Evolutionary conservation across 2,113 vertebrate genomes (phyloP).

Genomic region (Apus apus): DNA sequence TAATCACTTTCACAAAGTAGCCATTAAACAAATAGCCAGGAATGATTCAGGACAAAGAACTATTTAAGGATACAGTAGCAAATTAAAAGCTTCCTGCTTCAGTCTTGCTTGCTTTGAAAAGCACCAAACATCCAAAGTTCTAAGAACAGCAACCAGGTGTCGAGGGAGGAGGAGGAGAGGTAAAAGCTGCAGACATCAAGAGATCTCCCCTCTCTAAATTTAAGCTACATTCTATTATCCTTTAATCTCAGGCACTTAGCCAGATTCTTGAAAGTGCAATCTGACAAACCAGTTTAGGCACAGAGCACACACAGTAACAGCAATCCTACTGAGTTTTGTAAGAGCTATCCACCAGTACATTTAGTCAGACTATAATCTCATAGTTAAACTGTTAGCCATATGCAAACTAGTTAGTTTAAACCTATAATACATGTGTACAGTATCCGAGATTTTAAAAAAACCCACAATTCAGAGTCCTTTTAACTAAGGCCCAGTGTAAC

Average conservation of each 20-base stretch:
- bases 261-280: neutral
- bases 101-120: neutral
- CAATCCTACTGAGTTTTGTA: neutral
- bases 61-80: neutral
- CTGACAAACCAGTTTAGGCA: neutral
- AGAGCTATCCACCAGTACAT: neutral
- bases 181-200: neutral
- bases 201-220: neutral
- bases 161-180: too few species aligned
- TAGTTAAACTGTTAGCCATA: neutral
- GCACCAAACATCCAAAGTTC: neutral
- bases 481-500: neutral
- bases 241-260: neutral
- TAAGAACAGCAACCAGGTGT: neutral
- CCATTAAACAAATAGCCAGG: neutral
- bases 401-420: neutral
- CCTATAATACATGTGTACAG: neutral
- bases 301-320: neutral
- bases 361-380: neutral
- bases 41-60: neutral
- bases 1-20: neutral
- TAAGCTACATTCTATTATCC: neutral
- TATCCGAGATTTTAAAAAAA: neutral
- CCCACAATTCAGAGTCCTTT: neutral
- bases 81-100: neutral